Percentiles rank a stretch among this genome's conserved stretches.
phyloP scores from a whole-genome alignment of 2,797 vertebrate genomes.

The Tapera naevia region DNA sequence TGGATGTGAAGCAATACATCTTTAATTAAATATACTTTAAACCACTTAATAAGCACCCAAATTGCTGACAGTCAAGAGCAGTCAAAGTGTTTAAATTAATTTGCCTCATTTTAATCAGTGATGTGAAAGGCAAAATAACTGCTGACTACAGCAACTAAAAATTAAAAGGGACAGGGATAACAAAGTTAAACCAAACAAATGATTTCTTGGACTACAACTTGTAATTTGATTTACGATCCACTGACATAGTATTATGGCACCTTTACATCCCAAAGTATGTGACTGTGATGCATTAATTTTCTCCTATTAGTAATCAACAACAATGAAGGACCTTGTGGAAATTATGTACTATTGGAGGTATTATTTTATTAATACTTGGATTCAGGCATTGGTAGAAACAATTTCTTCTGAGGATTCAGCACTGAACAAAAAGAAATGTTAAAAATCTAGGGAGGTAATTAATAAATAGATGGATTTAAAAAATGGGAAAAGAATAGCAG shows the following conservation, averaged over 20 bases:
- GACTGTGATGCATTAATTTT: neutral
- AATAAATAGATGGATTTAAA: neutral
- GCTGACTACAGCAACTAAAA: neutral
- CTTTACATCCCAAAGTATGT: neutral
- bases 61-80: constrained; percentile 8
- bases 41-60: neutral
- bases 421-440: neutral
- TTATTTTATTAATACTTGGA: neutral
- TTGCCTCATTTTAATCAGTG: constrained; percentile 15
- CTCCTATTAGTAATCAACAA: neutral
- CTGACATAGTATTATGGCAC: neutral
- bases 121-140: constrained; percentile 14
- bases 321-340: neutral
- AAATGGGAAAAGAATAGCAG: accelerated
- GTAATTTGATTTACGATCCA: neutral
- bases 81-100: constrained; percentile 3
- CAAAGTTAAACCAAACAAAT: neutral
- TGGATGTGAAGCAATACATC: constrained; percentile 9
- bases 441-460: neutral
- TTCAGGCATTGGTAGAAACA: neutral
- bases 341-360: neutral
- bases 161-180: neutral
- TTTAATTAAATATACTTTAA: constrained; percentile 21
- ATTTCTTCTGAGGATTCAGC: neutral
- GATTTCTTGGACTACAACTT: neutral